Evolutionary conservation across 2,888 invertebrate species (phyloP), one percentile per base, ranked within the genome.

Genomic region (Amorpha juglandis): DNA sequence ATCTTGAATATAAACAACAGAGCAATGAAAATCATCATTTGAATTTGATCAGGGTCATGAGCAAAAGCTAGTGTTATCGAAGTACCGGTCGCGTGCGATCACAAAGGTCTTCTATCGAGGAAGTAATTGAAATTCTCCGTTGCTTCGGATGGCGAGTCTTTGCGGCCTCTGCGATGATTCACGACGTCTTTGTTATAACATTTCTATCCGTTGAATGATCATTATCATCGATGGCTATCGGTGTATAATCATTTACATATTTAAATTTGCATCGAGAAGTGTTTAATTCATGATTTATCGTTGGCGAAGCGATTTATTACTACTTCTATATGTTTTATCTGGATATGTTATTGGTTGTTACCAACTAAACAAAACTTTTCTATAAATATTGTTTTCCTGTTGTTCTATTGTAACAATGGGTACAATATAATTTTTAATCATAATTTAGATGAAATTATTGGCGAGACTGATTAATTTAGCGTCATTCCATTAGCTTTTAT

Each of bases 61-160:
- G 9, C 16, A 55, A 55, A 35, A 55, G 45, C 33, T 47, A 48
- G 55, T 55, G 33, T 47, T 35, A 64, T 70, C 38, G 52, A 35
- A 58, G 48, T 35, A 35, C 48, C 9, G 27, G 52, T 27, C 64
- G 55, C 48, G 48, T 48, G 48, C 48, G 48, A 65, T 58, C n/a
- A 35, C 19, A 19, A 67, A 67, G 65, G 68, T 71, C 74, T 70
- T 45, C 21, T 58, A 67, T 72, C 77, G 80, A 83, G 87, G 84
- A 87, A 86, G 82, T 83, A 72, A 80, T 85, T 82, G 75, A 74
- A 83, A 85, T 88, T 85, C 83, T 78, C 70, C 52, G 76, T 69
- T 38, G 68, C 68, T 74, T 74, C 69, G 65, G 68, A 63, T 65
- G 63, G 67, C 35, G 48, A 48, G 19, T 33, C 47, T 65, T 58